phyloP scores from a whole-genome alignment of 2,888 invertebrate genomes.

The Cephus nigrinus region DNA sequence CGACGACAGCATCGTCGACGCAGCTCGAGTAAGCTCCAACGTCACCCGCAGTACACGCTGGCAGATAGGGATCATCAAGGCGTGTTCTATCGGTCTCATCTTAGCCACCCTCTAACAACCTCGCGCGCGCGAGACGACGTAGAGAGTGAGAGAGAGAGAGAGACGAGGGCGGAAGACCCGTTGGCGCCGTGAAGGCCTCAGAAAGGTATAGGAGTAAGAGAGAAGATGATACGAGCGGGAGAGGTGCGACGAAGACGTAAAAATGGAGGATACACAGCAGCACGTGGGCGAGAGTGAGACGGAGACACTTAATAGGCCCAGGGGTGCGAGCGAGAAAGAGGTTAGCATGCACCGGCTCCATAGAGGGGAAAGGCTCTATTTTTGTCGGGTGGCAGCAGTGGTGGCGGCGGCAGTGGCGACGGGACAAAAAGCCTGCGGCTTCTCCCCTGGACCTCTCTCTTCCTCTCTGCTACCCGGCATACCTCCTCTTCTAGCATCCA shows the following conservation, averaged over 20 bases:
- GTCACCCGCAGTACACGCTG: conserved; percentile 30
- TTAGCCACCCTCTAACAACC: conserved; percentile 53
- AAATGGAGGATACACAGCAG: conserved; percentile 27
- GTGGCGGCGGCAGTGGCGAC: conserved; percentile 45
- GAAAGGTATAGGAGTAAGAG: conserved; percentile 18
- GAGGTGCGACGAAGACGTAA: conserved; percentile 17
- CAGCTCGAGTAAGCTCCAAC: background rate
- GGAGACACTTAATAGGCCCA: background rate
- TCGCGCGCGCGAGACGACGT: conserved; percentile 21
- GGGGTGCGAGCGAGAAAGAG: background rate
- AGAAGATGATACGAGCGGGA: conserved; percentile 11
- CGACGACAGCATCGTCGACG: conserved; percentile 6
- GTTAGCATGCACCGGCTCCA: background rate
- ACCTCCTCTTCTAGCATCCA: conserved; percentile 5
- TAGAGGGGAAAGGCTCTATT: conserved; percentile 52
- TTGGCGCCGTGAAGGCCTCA: conserved; percentile 42
- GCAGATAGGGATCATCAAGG: conserved; percentile 59
- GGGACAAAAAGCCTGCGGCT: conserved; percentile 64
- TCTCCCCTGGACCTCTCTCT: conserved; percentile 43
- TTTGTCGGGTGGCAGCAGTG: conserved; percentile 51
- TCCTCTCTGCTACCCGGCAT: conserved; percentile 22
- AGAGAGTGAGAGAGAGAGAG: conserved; percentile 17
- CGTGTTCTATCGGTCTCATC: conserved; percentile 62
- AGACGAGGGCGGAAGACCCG: conserved; percentile 37
- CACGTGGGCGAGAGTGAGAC: conserved; percentile 30